Evolutionary conservation across 53 echinoderm and acorn worm genomes (phyloP), one percentile per base, ranked within the genome.

Genomic region (Arbacia lixula): DNA sequence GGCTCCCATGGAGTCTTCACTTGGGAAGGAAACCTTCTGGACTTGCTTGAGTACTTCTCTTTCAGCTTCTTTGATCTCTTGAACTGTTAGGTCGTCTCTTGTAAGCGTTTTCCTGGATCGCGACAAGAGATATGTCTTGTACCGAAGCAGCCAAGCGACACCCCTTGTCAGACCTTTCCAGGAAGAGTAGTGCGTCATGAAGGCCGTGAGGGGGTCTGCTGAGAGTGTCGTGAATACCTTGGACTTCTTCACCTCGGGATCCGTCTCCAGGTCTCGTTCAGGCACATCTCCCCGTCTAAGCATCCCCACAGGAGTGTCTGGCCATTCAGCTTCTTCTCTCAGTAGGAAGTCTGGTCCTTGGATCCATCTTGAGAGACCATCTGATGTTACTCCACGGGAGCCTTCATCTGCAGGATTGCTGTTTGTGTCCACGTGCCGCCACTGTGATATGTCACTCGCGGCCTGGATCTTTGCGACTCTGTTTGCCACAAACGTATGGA

Each of bases 401-500:
- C 66, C 83, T 39, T 86, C 77, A 39, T 90, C 90, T 22, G 86
- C 90, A 8, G 90, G 86, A 36, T 90, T 90, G 0, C 34, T 16
- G 17, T 21, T 32, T 21, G 86, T 73, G 53, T 88, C 83, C 0
- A 88, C 88, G 51, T 88, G 56, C 32, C 73, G 43, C 88, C 88
- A 88, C 30, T 83, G 88, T 20, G 62, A 61, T 43, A 40, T 3
- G 26, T 12, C 65, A 14, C 81, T 60, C 2, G 27, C 68, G 3
- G 68, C 53, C 8, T 78, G 90, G 32, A 90, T 90, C 20, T 40
- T 86, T 19, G 79, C 51, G 24, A 90, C 49, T 5, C 74, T 61
- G 42, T 86, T 90, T 19, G 90, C 86, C 50, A 90, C 85, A 46
- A 90, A 90, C 28, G 81, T 86, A 50, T 90, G 49, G 72, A 78